A percentile compares a stretch with the other conserved stretches of the same genome.
These are phyloP conservation scores for Bombus superbus DNA, from an alignment of 1,140 invertebrate species.

Conservation along the genomic window DNA sequence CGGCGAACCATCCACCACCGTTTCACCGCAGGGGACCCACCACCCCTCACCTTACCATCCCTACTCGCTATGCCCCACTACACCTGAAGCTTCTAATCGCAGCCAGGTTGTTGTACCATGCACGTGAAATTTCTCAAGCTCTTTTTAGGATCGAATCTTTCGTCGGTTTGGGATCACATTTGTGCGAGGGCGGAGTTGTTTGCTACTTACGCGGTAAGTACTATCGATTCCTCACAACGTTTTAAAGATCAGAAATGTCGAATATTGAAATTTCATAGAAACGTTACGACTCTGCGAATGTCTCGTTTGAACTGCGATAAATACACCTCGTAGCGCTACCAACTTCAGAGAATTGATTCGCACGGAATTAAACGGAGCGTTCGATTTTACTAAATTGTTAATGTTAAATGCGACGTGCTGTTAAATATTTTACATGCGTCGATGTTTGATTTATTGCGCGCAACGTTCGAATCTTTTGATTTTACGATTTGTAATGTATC, in stretches of 20 bases:
- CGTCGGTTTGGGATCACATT: not conserved
- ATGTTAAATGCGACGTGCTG: too few relatives aligned
- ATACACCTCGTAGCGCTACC: not conserved
- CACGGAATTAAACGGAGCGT: too few relatives aligned
- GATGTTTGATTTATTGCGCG: not conserved
- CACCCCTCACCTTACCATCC: conserved; percentile 40
- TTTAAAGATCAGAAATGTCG: not conserved
- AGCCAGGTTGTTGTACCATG: not conserved
- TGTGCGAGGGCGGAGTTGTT: not conserved
- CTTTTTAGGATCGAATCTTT: not conserved
- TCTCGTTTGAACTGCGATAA: not conserved
- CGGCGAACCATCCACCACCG: conserved; percentile 69
- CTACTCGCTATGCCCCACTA: conserved; percentile 23
- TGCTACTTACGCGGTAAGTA: not conserved
- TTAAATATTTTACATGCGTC: not conserved
- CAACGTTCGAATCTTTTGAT: not conserved
- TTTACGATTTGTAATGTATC: not conserved
- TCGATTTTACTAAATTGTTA: too few relatives aligned
- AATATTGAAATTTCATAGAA: too few relatives aligned
- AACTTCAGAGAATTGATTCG: not conserved
- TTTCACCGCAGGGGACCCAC: conserved; percentile 53
- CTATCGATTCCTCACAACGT: not conserved
- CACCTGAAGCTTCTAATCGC: conserved; percentile 46
- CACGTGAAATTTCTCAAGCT: conserved; percentile 16
- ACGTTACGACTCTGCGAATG: not conserved